A percentile compares a stretch with the other conserved stretches of the same genome.
These are phyloP conservation scores for Hypolimnas misippus DNA, from an alignment of 2,888 invertebrate genomes.

Conservation along the genomic window DNA sequence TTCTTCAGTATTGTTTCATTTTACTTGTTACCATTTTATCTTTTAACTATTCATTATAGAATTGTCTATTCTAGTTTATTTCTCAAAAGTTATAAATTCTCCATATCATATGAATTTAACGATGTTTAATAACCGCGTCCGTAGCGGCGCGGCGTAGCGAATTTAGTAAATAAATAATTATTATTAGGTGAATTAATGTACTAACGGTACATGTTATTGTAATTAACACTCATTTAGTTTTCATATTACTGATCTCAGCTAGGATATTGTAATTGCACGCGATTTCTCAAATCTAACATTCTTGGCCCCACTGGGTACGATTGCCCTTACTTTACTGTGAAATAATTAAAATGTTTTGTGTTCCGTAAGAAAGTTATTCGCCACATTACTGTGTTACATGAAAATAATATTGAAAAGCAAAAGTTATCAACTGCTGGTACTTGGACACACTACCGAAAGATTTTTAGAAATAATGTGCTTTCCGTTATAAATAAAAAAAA, in stretches of 20 bases:
- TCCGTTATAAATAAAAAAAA: too few relatives aligned
- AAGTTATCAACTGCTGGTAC: too few relatives aligned
- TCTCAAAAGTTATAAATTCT: slow-evolving; percentile 1
- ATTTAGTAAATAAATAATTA: slow-evolving; percentile 36
- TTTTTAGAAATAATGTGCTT: background rate
- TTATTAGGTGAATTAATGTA: slow-evolving; percentile 39
- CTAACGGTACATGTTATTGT: slow-evolving; percentile 38
- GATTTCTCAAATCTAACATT: slow-evolving; percentile 5
- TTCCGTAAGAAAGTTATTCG: too few relatives aligned
- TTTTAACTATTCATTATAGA: background rate
- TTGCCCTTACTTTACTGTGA: too few relatives aligned
- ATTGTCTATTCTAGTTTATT: background rate
- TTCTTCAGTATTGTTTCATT: slow-evolving; percentile 8
- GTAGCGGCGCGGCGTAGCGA: slow-evolving; percentile 21
- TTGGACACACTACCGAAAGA: too few relatives aligned
- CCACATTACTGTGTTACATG: too few relatives aligned
- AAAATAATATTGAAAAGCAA: too few relatives aligned
- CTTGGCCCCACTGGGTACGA: too few relatives aligned
- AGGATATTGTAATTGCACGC: slow-evolving; percentile 42
- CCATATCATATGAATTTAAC: slow-evolving; percentile 30
- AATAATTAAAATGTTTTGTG: too few relatives aligned
- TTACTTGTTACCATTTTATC: slow-evolving; percentile 4
- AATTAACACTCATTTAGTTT: slow-evolving; percentile 44
- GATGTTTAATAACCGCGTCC: background rate
- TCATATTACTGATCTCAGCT: slow-evolving; percentile 57